A percentile compares a stretch with the other conserved stretches of the same genome.
phyloP scores from a whole-genome alignment of 2,113 vertebrate genomes.

The Rafetus swinhoei region DNA sequence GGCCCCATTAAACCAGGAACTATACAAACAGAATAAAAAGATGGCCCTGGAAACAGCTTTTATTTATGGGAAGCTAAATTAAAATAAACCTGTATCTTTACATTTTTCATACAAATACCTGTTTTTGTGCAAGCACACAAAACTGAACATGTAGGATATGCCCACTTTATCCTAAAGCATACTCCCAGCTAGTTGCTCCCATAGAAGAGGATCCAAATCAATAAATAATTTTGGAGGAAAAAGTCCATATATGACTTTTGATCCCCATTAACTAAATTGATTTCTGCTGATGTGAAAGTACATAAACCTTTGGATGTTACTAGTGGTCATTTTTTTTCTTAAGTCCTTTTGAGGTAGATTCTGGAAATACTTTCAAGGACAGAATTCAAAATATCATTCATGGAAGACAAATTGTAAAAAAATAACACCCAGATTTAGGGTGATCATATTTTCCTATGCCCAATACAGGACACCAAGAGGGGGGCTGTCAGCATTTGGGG shows the following conservation, averaged over 20 bases:
- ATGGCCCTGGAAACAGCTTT: rapidly evolving
- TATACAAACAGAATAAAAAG: neutral
- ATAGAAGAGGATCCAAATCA: neutral
- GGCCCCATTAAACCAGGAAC: neutral
- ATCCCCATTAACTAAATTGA: neutral
- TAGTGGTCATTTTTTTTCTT: neutral
- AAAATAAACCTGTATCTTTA: neutral
- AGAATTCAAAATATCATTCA: neutral
- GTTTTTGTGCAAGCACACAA: neutral
- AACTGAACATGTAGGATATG: neutral
- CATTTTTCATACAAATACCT: rapidly evolving
- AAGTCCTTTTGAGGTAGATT: neutral
- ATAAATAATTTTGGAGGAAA: neutral
- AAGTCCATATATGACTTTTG: neutral
- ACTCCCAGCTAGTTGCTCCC: neutral
- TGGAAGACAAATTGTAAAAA: neutral
- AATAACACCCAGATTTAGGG: neutral
- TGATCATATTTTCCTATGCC: no score
- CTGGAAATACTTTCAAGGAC: neutral
- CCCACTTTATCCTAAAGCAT: neutral
- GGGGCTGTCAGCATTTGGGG: no score
- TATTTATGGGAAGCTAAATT: neutral
- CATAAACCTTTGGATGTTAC: neutral
- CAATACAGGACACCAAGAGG: no score
- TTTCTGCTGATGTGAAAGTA: neutral